Evolutionary conservation across 2,888 invertebrate genomes (phyloP).

Genomic region (Drosophila neoperkinsi): DNA sequence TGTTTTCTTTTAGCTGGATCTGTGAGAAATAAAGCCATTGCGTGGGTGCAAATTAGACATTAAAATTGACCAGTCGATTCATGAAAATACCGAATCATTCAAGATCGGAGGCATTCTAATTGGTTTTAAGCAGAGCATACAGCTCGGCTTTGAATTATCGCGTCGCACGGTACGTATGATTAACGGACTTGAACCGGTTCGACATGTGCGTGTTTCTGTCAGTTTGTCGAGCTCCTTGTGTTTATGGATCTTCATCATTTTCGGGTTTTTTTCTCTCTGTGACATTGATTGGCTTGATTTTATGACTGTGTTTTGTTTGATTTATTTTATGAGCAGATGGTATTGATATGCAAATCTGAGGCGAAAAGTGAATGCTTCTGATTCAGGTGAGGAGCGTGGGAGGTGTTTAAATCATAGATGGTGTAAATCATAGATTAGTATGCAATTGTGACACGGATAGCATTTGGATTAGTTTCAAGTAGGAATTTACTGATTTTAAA

Average conservation of each 20-base stretch:
- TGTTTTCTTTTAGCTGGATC: conserved; percentile 2
- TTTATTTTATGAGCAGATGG: conserved; percentile 12
- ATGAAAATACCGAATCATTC: conserved; percentile 78
- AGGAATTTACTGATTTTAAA: conserved; percentile 12
- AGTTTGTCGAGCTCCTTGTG: conserved; percentile 18
- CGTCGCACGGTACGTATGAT: conserved; percentile 68
- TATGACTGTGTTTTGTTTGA: conserved; percentile 31
- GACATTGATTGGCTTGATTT: conserved; percentile 51
- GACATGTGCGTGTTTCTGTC: conserved; percentile 21
- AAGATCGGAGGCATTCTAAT: conserved; percentile 74
- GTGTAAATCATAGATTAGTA: conserved; percentile 37
- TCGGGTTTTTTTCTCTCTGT: conserved; percentile 14
- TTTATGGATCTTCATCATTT: conserved; percentile 23
- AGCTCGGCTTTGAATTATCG: conserved; percentile 6
- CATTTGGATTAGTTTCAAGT: conserved; percentile 4
- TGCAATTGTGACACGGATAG: conserved; percentile 51
- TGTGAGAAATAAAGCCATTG: conserved; percentile 34
- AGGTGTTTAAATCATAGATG: conserved; percentile 1
- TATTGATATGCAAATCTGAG: conserved; percentile 58
- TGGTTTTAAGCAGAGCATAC: conserved; percentile 65
- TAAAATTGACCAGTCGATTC: conserved; percentile 69
- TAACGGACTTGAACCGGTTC: conserved; percentile 38
- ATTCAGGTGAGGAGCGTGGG: conserved; percentile 30
- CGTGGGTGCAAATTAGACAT: conserved; percentile 76
- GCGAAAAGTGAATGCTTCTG: conserved; percentile 25